Evolutionary conservation across 1,140 invertebrate genomes (phyloP).

Genomic region (Daktulosphaira vitifoliae): DNA sequence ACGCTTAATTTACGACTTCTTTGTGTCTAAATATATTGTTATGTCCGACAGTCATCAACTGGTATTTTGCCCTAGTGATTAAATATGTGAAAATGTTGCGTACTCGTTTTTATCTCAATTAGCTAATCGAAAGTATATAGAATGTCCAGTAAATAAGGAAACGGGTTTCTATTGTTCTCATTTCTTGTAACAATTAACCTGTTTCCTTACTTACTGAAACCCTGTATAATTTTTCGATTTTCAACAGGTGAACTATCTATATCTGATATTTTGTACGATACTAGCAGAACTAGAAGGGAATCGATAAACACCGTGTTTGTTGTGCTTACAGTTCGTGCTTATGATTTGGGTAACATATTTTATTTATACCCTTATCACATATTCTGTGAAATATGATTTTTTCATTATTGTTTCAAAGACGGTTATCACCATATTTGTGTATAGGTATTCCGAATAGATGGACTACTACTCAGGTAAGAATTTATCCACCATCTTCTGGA

Average conservation of each 20-base stretch:
- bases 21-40: constrained; percentile 10
- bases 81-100: neutral
- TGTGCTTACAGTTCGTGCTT: constrained; percentile 12
- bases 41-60: neutral
- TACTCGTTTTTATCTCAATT: no score
- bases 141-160: no score
- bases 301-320: neutral
- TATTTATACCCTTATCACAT: no score
- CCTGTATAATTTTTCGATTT: neutral
- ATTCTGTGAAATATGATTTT: no score
- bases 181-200: no score
- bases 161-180: no score
- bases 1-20: constrained; percentile 25
- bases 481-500: constrained; percentile 58
- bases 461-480: constrained; percentile 54
- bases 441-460: constrained; percentile 59
- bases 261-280: constrained; percentile 4
- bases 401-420: no score
- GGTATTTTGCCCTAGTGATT: neutral
- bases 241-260: constrained; percentile 11
- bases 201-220: no score
- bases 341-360: constrained; percentile 12
- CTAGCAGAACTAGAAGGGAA: neutral
- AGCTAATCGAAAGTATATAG: no score
- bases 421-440: no score